Conservation (phyloP, 1,140 invertebrate species). For the Acromyrmex heyeri region DNA sequence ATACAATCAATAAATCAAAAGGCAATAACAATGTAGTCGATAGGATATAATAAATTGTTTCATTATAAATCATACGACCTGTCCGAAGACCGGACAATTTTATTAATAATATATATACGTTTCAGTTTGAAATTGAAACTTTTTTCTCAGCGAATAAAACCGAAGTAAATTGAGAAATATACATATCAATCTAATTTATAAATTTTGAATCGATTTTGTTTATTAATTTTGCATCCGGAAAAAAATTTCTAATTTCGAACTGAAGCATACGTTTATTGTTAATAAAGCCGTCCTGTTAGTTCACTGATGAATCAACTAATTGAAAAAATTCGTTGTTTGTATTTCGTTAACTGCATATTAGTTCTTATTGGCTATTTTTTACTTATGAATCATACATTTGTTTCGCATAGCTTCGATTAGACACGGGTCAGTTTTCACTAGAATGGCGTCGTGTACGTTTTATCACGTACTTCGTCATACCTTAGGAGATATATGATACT, state of each 20-base stretch:
- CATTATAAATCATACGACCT: neutral
- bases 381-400: neutral
- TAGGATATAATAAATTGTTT: neutral
- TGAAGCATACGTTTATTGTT: neutral
- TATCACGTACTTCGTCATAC: neutral
- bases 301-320: neutral
- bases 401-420: conserved; percentile 1
- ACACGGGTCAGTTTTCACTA: neutral
- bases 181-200: neutral
- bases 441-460: neutral
- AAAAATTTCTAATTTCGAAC: neutral
- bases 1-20: neutral
- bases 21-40: neutral
- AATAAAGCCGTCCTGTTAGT: neutral
- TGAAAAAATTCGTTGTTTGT: conserved; percentile 2
- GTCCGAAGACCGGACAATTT: neutral
- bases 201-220: neutral
- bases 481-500: neutral
- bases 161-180: neutral
- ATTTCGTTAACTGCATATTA: neutral
- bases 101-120: neutral
- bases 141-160: neutral
- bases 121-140: neutral
- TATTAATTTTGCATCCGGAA: neutral
- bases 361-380: neutral